Conservation (phyloP, 2,888 invertebrate genomes). For the Protodeltote pygarga region DNA sequence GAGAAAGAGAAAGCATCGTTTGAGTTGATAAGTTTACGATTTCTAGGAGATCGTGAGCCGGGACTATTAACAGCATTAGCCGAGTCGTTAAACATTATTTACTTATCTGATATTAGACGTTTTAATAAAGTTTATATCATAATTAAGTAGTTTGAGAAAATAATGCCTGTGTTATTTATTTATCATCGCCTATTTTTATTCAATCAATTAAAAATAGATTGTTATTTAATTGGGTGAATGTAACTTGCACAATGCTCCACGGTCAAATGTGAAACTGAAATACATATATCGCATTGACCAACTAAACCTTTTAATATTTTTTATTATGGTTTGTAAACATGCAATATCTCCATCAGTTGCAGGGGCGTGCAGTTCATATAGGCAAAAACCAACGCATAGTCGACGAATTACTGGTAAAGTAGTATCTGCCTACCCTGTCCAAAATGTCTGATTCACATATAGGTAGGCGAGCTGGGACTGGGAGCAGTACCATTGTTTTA, state of each 20-base stretch:
- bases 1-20: conserved; percentile 20
- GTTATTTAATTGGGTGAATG: conserved; percentile 4
- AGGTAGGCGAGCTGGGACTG: no score
- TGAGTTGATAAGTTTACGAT: conserved; percentile 19
- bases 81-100: conserved; percentile 1
- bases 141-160: neutral
- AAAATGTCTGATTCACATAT: no score
- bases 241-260: conserved; percentile 15
- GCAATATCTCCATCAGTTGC: no score
- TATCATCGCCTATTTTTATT: neutral
- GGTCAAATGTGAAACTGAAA: conserved; percentile 12
- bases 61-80: conserved; percentile 5
- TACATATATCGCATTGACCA: conserved; percentile 8
- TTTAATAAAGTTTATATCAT: neutral
- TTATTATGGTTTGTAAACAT: no score
- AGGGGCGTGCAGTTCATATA: no score
- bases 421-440: no score
- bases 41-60: conserved; percentile 11
- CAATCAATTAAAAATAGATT: neutral
- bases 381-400: no score
- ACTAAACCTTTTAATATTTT: neutral
- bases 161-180: no score
- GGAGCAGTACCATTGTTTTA: no score
- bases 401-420: no score
- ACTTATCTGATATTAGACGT: neutral